These are phyloP conservation scores for Diplazon laetatorius DNA, from an alignment of 2,888 invertebrate genomes.

Conservation along the genomic window DNA sequence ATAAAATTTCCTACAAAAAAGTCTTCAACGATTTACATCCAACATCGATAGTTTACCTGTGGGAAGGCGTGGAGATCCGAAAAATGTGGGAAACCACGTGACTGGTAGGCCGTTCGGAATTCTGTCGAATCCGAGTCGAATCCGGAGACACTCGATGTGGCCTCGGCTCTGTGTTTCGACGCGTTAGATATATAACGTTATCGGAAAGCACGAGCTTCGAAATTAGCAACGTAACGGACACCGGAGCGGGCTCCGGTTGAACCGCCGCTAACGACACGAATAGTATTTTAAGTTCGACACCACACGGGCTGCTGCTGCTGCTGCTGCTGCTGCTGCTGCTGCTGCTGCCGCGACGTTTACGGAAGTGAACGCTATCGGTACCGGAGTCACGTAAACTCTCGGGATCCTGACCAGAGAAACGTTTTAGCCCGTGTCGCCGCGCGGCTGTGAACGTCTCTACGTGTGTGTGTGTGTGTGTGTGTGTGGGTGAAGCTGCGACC, in stretches of 20 bases:
- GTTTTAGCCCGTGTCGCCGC: slow-evolving; percentile 53
- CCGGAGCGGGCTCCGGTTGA: slow-evolving; percentile 5
- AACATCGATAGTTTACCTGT: too few species aligned
- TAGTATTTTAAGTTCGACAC: slow-evolving; percentile 54
- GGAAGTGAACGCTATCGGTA: slow-evolving; percentile 55
- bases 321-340: too few species aligned
- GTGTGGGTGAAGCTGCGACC: too few species aligned
- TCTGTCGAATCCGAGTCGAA: not conserved
- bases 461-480: slow-evolving; percentile 1
- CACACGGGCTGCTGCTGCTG: too few species aligned
- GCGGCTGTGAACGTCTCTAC: slow-evolving; percentile 25
- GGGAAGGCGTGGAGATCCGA: too few species aligned
- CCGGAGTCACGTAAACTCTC: slow-evolving; percentile 59
- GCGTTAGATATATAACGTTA: too few species aligned
- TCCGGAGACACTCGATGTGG: slow-evolving; percentile 1
- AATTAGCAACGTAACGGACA: slow-evolving; percentile 44
- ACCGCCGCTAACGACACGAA: slow-evolving; percentile 52
- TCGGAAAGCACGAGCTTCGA: slow-evolving; percentile 38
- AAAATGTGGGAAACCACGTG: too few species aligned
- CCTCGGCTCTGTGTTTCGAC: not conserved
- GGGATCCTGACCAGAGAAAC: slow-evolving; percentile 52
- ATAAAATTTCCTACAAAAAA: too few species aligned
- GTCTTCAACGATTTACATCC: too few species aligned
- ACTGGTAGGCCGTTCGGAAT: too few species aligned
- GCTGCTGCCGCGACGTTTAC: slow-evolving; percentile 59